Conservation (phyloP, 2,888 invertebrate species). For the Geophilus truncorum region DNA sequence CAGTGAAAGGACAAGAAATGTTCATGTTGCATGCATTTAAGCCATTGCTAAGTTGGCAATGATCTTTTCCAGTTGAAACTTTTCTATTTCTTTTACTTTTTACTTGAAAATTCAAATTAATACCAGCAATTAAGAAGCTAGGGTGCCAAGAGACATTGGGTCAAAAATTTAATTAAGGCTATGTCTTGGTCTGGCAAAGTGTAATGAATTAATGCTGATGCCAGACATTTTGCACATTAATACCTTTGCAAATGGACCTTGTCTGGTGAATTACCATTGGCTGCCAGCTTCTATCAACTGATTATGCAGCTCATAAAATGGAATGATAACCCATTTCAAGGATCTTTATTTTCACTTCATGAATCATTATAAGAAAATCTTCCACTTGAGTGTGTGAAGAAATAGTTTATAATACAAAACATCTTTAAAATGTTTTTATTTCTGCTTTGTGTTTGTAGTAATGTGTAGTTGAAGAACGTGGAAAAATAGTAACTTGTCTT, state of each 20-base stretch:
- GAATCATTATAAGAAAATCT: too few species aligned
- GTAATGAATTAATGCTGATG: constrained; percentile 9
- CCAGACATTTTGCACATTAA: constrained; percentile 6
- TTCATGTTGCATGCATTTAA: not conserved
- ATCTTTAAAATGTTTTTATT: too few species aligned
- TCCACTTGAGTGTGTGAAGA: too few species aligned
- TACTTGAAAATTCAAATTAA: not conserved
- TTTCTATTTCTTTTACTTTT: not conserved
- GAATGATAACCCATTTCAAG: not conserved
- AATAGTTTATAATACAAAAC: too few species aligned
- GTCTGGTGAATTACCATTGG: not conserved
- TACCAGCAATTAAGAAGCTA: not conserved
- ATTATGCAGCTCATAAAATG: constrained; percentile 6
- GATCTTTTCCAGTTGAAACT: not conserved
- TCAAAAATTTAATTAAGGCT: constrained; percentile 5
- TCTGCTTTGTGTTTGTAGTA: too few species aligned
- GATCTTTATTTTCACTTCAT: not conserved
- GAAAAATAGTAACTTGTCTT: not conserved
- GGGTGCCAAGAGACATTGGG: constrained; percentile 9
- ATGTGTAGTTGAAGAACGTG: not conserved
- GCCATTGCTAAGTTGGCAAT: not conserved
- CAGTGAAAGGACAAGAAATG: not conserved
- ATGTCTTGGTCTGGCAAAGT: not conserved
- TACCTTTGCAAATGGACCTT: not conserved
- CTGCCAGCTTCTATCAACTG: not conserved